Base-by-base conservation (phyloP, 1,140 invertebrate species). In the Andrena cerasifolii region DNA sequence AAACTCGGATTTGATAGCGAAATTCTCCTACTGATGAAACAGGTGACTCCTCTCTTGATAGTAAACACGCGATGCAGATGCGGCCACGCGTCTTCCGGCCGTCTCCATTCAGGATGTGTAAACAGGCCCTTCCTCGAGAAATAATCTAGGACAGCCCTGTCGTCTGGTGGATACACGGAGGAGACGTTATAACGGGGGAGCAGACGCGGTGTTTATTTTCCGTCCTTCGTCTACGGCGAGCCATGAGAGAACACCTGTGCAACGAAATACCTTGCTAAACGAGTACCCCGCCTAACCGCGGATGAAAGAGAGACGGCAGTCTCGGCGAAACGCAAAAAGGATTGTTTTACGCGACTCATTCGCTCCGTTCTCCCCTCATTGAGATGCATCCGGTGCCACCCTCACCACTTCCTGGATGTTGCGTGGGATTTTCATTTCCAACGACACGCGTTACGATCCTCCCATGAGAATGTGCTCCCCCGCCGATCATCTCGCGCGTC, bases 381-480 rank as follows among this genome's bases (percentile, higher is more conserved):
- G 82, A 87, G 75, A 84, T 84, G 80, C 86, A 87, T 87, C 86
- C 86, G 86, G 86, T 87, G 58, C 76, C 80, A 84, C 86, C 81
- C 86, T 85, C 81, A 73, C 83, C 81, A 84, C 86, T 87, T 87
- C 85, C 86, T 87, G 83, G 83, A 87, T 87, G 81, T 83, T 87
- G 86, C 83, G 86, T 87, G 86, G 81, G 86, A 87, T 84, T 86
- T 80, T 80, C 51, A 71, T 76, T 83, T 80, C 78, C 16, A 67
- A 71, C 54, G 66, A 63, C 68, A 71, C 53, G 51, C 24, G 49
- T 66, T 26, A 40, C 51, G 49, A 33, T 59, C 45, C 51, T 59
- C 51, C 24, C 80, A 70, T 49, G 59, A 78, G 59, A 63, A 65
- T 65, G 12, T 49, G 10, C n/a, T 14, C 26, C 18, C 7, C n/a